phyloP scores from a whole-genome alignment of 2,797 vertebrate species.

The Sebastolobus altivelis region DNA sequence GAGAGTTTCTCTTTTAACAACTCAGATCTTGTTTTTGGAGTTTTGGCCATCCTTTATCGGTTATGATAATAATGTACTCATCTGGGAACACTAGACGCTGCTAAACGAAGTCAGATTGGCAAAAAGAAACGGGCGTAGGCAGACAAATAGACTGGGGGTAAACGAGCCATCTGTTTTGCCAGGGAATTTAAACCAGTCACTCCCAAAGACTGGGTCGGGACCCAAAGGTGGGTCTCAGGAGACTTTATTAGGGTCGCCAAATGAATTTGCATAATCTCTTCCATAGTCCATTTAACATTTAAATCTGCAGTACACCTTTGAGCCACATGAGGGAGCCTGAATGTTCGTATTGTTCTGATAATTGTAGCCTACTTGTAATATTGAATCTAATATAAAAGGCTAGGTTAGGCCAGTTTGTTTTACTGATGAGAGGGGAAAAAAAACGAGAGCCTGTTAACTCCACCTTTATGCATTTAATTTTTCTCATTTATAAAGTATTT shows the following conservation, averaged over 20 bases:
- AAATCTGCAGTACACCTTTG: not conserved
- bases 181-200: not conserved
- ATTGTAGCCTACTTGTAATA: not conserved
- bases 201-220: not conserved
- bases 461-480: not conserved
- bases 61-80: not conserved
- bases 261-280: not conserved
- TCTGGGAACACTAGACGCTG: not conserved
- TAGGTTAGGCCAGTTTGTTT: not conserved
- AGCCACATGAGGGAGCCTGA: not conserved
- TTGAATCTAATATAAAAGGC: not conserved
- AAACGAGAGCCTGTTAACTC: not conserved
- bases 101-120: not conserved
- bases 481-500: not conserved
- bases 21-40: not conserved
- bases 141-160: not conserved
- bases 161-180: conserved; percentile 7
- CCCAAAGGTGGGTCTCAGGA: not conserved
- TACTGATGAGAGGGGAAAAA: not conserved
- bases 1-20: not conserved
- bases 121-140: not conserved
- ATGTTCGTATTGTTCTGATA: not conserved
- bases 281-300: not conserved
- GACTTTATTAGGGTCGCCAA: not conserved
- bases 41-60: not conserved